Evolutionary conservation across 2,113 vertebrate species (phyloP).

Genomic region (Rhynchomys soricoides): DNA sequence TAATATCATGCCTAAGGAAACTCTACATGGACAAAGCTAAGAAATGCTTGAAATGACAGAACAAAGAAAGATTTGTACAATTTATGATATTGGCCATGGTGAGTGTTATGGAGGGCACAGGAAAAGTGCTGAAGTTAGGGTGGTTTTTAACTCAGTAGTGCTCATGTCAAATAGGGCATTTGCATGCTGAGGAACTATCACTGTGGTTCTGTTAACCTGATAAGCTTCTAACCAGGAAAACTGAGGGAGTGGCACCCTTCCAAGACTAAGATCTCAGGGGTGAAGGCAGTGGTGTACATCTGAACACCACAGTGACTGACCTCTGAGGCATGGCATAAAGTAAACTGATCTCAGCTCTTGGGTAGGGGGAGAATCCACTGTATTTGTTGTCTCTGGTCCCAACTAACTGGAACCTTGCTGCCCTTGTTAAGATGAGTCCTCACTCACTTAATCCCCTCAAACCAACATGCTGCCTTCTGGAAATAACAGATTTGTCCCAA

Average conservation of each 20-base stretch:
- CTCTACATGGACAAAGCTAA: not conserved
- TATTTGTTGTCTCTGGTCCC: not conserved
- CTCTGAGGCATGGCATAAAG: not conserved
- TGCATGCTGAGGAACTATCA: no score
- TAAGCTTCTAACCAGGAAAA: no score
- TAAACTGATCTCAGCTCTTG: not conserved
- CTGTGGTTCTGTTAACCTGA: no score
- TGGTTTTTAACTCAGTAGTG: not conserved
- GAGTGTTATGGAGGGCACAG: not conserved
- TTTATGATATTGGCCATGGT: not conserved
- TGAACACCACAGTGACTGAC: not conserved
- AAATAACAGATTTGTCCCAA: not conserved
- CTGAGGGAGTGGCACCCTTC: not conserved
- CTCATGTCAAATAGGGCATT: not conserved
- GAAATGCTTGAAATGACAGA: not conserved
- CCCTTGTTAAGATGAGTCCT: no score
- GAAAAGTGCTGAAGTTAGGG: not conserved
- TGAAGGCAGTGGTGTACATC: no score
- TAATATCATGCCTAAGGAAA: not conserved
- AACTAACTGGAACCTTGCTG: not conserved
- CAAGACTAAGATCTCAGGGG: not conserved
- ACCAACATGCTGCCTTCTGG: not conserved
- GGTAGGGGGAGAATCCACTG: no score
- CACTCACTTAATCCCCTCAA: rapidly evolving
- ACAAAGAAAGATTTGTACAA: not conserved